These are phyloP conservation scores for Chrysocyon brachyurus DNA, from an alignment of 2,797 vertebrate species.

Conservation along the genomic window DNA sequence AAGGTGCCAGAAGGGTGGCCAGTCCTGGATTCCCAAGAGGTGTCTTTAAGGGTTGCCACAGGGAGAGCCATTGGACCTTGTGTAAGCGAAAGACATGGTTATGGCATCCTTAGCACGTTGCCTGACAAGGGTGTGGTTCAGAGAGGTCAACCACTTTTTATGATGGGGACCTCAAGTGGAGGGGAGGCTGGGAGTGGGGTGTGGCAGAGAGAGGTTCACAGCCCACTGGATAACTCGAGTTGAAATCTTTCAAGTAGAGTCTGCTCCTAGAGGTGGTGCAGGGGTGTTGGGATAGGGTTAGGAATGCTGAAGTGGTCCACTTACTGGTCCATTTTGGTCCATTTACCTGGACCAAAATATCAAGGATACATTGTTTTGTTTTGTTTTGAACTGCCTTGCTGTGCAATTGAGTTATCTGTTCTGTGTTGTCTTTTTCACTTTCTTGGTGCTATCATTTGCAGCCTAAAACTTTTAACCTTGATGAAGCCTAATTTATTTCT, in stretches of 20 bases:
- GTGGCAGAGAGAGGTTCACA: neutral
- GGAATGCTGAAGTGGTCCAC: too few species aligned
- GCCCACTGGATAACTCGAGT: neutral
- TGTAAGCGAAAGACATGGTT: neutral
- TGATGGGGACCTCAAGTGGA: neutral
- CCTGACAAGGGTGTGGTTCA: neutral
- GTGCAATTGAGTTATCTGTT: neutral
- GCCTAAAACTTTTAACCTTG: neutral
- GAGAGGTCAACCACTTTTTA: neutral
- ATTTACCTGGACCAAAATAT: neutral
- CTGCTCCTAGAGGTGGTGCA: neutral
- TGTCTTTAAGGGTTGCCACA: neutral
- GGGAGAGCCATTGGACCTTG: neutral
- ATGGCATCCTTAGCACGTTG: neutral
- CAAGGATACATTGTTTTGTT: neutral
- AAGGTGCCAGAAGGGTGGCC: neutral
- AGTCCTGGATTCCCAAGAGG: neutral
- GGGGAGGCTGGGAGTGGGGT: neutral
- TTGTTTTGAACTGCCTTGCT: neutral
- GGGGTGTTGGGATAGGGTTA: neutral
- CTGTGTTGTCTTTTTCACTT: neutral
- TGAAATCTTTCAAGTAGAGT: neutral
- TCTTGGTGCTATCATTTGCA: neutral
- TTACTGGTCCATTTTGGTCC: too few species aligned
- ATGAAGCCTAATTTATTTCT: neutral